phyloP scores from a whole-genome alignment of 2,888 invertebrate genomes.

The Pheosia gnoma region DNA sequence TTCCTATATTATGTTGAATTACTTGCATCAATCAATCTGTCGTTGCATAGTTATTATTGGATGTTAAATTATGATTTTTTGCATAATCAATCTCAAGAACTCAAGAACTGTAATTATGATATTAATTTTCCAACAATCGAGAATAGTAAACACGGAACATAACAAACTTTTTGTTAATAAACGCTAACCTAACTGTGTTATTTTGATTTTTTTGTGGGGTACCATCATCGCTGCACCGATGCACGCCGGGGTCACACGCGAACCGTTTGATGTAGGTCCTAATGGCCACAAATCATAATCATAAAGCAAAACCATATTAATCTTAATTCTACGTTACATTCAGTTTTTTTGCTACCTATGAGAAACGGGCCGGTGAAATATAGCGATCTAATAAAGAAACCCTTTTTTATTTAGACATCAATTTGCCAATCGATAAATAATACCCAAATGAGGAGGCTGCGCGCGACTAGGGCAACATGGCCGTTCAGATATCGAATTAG shows the following conservation, averaged over 20 bases:
- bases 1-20: background rate
- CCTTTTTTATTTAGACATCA: constrained; percentile 53
- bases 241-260: constrained; percentile 62
- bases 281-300: constrained; percentile 73
- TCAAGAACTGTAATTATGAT: constrained; percentile 3
- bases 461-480: constrained; percentile 46
- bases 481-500: constrained; percentile 63
- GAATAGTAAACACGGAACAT: constrained; percentile 13
- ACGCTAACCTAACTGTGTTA: constrained; percentile 32
- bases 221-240: constrained; percentile 50
- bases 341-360: constrained; percentile 57
- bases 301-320: constrained; percentile 72
- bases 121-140: background rate
- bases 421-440: constrained; percentile 71
- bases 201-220: constrained; percentile 22
- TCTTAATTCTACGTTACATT: constrained; percentile 70
- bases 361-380: constrained; percentile 62
- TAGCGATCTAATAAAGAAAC: constrained; percentile 54
- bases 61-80: background rate
- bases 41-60: background rate
- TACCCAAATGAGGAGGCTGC: constrained; percentile 49
- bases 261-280: constrained; percentile 69
- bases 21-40: background rate
- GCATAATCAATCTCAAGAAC: too few species aligned
- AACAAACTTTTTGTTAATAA: constrained; percentile 39